These are phyloP conservation scores for Colius striatus DNA, from an alignment of 2,113 vertebrate species.

Conservation along the genomic window DNA sequence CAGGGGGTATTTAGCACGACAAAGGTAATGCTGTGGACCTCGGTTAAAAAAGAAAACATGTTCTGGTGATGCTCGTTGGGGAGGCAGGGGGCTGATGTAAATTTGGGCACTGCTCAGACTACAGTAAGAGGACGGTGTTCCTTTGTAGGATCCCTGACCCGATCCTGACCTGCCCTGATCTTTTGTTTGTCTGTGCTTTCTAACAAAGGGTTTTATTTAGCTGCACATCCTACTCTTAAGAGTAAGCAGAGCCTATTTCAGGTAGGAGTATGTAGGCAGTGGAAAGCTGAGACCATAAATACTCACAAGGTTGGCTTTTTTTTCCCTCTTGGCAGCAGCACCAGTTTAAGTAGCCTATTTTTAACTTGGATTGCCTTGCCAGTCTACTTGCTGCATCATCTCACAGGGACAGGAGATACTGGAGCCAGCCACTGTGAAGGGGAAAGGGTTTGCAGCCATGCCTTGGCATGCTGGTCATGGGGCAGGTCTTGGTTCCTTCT, in stretches of 20 bases:
- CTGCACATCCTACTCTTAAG: background rate
- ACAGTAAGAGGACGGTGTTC: background rate
- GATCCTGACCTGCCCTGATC: background rate
- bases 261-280: constrained; percentile 49
- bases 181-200: background rate
- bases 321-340: constrained; percentile 7
- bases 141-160: background rate
- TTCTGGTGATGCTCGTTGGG: background rate
- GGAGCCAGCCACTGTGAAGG: background rate
- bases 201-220: background rate
- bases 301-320: background rate
- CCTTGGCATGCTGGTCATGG: rapidly evolving
- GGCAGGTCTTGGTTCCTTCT: background rate
- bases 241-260: constrained; percentile 51
- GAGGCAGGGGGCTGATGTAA: background rate
- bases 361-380: constrained; percentile 31
- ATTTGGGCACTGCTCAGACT: rapidly evolving
- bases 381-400: background rate
- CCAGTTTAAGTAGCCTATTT: constrained; percentile 65
- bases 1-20: constrained; percentile 84
- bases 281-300: constrained; percentile 49
- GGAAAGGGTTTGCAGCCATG: background rate
- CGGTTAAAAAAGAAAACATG: rapidly evolving
- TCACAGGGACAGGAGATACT: background rate
- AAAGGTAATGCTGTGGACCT: constrained; percentile 68